Evolutionary conservation across 1,140 invertebrate genomes (phyloP).

Genomic region (Teleopsis dalmanni): DNA sequence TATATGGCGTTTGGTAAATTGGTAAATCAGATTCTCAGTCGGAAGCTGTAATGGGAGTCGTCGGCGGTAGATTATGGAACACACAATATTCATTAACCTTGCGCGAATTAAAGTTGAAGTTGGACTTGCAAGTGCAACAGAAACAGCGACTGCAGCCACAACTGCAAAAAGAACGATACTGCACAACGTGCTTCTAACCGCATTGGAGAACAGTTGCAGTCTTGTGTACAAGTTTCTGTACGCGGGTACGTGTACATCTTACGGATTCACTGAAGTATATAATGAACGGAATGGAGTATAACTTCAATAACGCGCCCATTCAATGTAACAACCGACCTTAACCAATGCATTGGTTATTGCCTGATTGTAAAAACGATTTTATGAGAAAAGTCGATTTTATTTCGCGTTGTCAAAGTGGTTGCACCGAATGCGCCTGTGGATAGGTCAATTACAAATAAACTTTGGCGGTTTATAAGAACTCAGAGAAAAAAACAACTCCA

Average conservation of each 20-base stretch:
- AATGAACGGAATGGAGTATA: too few species aligned
- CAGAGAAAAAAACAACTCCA: too few species aligned
- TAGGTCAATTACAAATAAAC: too few species aligned
- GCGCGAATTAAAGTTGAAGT: constrained; percentile 12
- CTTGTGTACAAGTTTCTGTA: background rate
- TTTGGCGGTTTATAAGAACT: too few species aligned
- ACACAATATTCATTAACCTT: constrained; percentile 14
- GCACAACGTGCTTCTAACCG: too few species aligned
- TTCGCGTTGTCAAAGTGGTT: too few species aligned
- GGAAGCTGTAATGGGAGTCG: constrained; percentile 12
- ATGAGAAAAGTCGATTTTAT: too few species aligned
- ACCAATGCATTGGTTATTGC: background rate
- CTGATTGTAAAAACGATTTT: background rate
- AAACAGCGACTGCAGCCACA: constrained; percentile 5
- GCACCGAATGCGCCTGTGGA: too few species aligned
- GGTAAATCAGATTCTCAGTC: constrained; percentile 3
- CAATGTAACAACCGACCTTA: constrained; percentile 4
- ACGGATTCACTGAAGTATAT: background rate
- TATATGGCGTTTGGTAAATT: background rate
- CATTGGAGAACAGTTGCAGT: too few species aligned
- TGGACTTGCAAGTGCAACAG: constrained; percentile 4
- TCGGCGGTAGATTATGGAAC: constrained; percentile 1
- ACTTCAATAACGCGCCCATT: constrained; percentile 9
- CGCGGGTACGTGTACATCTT: background rate
- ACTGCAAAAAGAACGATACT: constrained; percentile 15